These are phyloP conservation scores for Proteles cristata DNA, from an alignment of 2,113 vertebrate species.

Conservation along the genomic window DNA sequence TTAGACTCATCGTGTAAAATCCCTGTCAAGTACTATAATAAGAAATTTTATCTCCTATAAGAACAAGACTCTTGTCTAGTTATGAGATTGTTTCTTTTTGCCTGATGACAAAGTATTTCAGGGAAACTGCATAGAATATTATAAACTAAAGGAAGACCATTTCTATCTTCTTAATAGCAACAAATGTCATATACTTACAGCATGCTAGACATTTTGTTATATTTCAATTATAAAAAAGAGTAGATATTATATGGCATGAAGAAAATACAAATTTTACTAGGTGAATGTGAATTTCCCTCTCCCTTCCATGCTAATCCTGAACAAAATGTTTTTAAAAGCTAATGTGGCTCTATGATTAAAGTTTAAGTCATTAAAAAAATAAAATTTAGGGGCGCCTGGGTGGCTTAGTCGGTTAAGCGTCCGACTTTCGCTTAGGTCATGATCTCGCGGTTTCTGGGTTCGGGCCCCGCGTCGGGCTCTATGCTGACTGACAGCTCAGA, in stretches of 20 bases:
- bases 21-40: not conserved
- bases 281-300: not conserved
- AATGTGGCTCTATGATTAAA: not conserved
- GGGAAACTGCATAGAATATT: not conserved
- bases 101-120: not conserved
- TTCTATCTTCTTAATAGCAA: slow-evolving; percentile 29
- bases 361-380: not conserved
- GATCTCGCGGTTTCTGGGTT: too few relatives aligned
- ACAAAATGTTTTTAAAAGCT: slow-evolving; percentile 34
- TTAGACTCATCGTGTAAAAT: not conserved
- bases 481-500: too few relatives aligned
- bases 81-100: not conserved
- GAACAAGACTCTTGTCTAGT: not conserved
- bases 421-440: too few relatives aligned
- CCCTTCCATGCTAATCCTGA: not conserved
- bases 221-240: slow-evolving; percentile 39
- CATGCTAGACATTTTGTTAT: not conserved
- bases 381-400: too few relatives aligned
- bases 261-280: not conserved
- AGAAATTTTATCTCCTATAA: not conserved
- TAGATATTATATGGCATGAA: not conserved
- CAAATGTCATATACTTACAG: not conserved
- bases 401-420: too few relatives aligned
- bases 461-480: too few relatives aligned
- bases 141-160: not conserved